A percentile compares a stretch with the other conserved stretches of the same genome.
Evolutionary conservation across 2,888 invertebrate genomes (phyloP).

Genomic region (Diarsia mendica): DNA sequence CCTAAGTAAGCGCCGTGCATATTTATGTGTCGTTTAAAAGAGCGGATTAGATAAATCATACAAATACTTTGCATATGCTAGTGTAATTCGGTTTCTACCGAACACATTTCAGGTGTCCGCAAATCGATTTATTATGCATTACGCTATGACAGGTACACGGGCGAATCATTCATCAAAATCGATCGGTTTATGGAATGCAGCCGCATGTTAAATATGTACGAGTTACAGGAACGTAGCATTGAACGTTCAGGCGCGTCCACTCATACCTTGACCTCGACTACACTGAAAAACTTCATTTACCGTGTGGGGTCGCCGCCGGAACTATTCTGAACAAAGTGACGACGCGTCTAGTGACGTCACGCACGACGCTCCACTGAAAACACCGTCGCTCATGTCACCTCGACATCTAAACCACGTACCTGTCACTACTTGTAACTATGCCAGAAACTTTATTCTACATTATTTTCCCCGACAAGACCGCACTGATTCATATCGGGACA

Average conservation of each 20-base stretch:
- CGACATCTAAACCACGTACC: conserved; percentile 68
- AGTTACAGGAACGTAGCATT: conserved; percentile 40
- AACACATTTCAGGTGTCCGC: conserved; percentile 40
- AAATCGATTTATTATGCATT: conserved; percentile 47
- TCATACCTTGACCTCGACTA: conserved; percentile 83
- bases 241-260: conserved; percentile 59
- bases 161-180: conserved; percentile 43
- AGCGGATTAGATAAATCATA: conserved; percentile 74
- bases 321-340: conserved; percentile 80
- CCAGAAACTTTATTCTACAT: conserved; percentile 59
- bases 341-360: conserved; percentile 79
- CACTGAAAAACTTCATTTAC: conserved; percentile 77
- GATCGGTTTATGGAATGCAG: conserved; percentile 28
- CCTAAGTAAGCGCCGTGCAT: conserved; percentile 71
- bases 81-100: conserved; percentile 49
- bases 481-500: conserved; percentile 50
- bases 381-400: conserved; percentile 69
- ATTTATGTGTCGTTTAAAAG: conserved; percentile 77
- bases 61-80: conserved; percentile 50
- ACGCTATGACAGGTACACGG: conserved; percentile 43
- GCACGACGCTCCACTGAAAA: conserved; percentile 67
- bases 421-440: conserved; percentile 67
- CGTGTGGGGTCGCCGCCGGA: conserved; percentile 65
- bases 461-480: conserved; percentile 54
- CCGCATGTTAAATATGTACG: conserved; percentile 46